A percentile compares a stretch with the other conserved stretches of the same genome.
Conservation (phyloP, 2,888 invertebrate genomes). For the Heliconius hortense region DNA sequence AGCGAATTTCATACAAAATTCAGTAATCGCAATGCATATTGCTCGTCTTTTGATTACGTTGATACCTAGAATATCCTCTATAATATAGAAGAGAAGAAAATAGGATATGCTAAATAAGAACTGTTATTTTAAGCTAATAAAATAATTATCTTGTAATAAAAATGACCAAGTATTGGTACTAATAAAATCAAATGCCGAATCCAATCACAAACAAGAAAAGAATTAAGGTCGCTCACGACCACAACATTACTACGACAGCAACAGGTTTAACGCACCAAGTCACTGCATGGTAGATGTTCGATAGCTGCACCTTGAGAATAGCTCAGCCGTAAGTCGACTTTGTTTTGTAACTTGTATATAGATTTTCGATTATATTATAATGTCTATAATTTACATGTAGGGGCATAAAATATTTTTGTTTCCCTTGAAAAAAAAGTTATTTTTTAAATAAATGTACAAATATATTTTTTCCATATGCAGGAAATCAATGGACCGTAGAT, state of each 20-base stretch:
- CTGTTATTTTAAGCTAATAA: neutral
- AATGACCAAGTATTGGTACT: neutral
- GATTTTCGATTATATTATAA: neutral
- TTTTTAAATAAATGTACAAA: no score
- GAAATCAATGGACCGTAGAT: no score
- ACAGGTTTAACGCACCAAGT: conserved; percentile 20
- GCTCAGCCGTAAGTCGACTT: neutral
- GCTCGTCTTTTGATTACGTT: no score
- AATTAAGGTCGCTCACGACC: conserved; percentile 13
- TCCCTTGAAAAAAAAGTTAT: no score
- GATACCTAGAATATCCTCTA: no score
- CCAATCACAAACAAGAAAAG: conserved; percentile 1
- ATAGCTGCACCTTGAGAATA: conserved; percentile 16
- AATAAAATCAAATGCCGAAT: neutral
- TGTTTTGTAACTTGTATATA: neutral
- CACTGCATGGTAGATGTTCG: conserved; percentile 5
- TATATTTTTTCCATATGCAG: no score
- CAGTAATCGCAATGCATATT: no score
- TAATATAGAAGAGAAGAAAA: no score
- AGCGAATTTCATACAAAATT: no score
- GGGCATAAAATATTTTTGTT: no score
- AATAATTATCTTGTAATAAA: neutral
- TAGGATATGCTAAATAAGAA: neutral
- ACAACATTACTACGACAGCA: neutral
- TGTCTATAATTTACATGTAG: no score